Evolutionary conservation across 1,140 invertebrate species (phyloP), one percentile per base, ranked within the genome.

Genomic region (Gryon sp.): DNA sequence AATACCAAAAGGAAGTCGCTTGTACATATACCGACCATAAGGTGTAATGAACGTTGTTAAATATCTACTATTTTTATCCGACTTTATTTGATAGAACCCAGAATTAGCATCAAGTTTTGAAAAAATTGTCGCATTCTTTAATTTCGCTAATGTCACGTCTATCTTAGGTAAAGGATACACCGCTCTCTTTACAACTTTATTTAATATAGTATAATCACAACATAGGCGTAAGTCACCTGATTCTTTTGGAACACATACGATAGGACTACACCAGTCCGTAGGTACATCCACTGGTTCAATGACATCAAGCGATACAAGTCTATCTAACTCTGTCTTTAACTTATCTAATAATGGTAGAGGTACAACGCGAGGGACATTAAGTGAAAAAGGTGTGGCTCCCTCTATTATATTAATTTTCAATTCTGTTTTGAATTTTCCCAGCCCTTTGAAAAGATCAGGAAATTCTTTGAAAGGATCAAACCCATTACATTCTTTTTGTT

Each of bases 21-120:
- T 82, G 46, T 84, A 85, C 36, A 68, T 76, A 52, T 76, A 88
- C n/a, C 82, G 57, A 6, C 84, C 82, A 43, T 81, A 85, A 8
- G 84, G 82, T 1, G 80, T 83, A 15, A 86, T 82, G 32, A 86
- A 84, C 5, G 86, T 88, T 4, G 85, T 85, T n/a, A n/a, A n/a
- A n/a, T n/a, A n/a, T n/a, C n/a, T n/a, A n/a, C n/a, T n/a, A n/a
- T n/a, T n/a, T n/a, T n/a, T n/a, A n/a, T n/a, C n/a, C n/a, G n/a
- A n/a, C n/a, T n/a, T n/a, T n/a, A n/a, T n/a, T n/a, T n/a, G n/a
- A n/a, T n/a, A n/a, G n/a, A n/a, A n/a, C n/a, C n/a, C n/a, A n/a
- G n/a, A n/a, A n/a, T n/a, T n/a, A n/a, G n/a, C n/a, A n/a, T n/a
- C n/a, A n/a, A n/a, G n/a, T n/a, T n/a, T n/a, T n/a, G n/a, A n/a